phyloP scores from a whole-genome alignment of 2,888 invertebrate genomes.

The Zygothrica quintamaculata region DNA sequence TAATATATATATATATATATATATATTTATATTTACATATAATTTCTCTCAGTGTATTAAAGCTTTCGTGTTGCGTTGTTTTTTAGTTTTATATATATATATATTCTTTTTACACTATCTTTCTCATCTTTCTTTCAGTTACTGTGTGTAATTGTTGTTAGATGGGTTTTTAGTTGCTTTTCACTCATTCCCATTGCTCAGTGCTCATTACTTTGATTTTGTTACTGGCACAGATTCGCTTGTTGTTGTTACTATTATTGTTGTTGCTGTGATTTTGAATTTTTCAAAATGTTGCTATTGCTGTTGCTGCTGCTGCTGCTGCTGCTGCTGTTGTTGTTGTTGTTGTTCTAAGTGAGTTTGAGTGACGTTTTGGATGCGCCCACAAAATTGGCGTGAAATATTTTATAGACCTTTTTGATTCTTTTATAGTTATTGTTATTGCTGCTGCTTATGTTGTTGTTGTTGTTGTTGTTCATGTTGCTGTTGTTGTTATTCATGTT shows the following conservation, averaged over 20 bases:
- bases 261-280: constrained; percentile 35
- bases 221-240: constrained; percentile 48
- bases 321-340: constrained; percentile 24
- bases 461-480: constrained; percentile 19
- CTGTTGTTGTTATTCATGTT: constrained; percentile 57
- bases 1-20: too few relatives aligned
- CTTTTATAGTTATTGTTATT: constrained; percentile 52
- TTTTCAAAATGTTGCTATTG: constrained; percentile 22
- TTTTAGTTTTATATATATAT: too few relatives aligned
- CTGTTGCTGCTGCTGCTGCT: constrained; percentile 18
- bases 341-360: constrained; percentile 21
- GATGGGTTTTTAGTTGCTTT: constrained; percentile 35
- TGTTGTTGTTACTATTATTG: constrained; percentile 10
- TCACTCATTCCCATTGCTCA: constrained; percentile 28
- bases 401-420: constrained; percentile 59
- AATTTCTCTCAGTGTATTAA: constrained; percentile 26
- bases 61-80: neutral
- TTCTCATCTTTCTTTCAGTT: constrained; percentile 32
- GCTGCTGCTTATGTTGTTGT: constrained; percentile 52
- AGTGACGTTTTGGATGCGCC: constrained; percentile 54
- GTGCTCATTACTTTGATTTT: constrained; percentile 38
- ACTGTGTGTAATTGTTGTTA: constrained; percentile 44
- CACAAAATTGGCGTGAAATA: constrained; percentile 72
- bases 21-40: too few relatives aligned
- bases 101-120: constrained; percentile 16